phyloP scores from a whole-genome alignment of 2,113 vertebrate genomes.

The Corydoras sp. region DNA sequence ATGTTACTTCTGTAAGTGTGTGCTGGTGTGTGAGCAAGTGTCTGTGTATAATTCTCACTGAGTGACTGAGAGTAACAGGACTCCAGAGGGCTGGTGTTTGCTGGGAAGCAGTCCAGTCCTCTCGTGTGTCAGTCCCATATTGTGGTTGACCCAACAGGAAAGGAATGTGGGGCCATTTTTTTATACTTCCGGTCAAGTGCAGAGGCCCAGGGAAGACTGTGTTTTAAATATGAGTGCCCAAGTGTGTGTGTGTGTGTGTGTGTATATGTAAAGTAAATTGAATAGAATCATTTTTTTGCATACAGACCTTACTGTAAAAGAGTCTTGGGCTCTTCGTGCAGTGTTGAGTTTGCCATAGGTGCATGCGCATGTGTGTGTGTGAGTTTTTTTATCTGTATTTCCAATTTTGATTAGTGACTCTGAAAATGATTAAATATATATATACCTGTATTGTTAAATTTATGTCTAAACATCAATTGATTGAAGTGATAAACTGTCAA shows the following conservation, averaged over 20 bases:
- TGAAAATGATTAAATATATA: no score
- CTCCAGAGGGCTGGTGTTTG: slow-evolving; percentile 39
- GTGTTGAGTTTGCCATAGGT: no score
- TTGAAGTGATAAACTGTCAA: no score
- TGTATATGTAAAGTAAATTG: slow-evolving; percentile 14
- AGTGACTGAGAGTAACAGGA: slow-evolving; percentile 41
- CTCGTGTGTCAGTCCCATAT: slow-evolving; percentile 59
- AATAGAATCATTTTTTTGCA: not conserved
- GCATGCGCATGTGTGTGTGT: no score
- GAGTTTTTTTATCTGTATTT: no score
- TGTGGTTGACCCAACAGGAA: slow-evolving; percentile 70
- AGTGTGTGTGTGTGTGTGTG: slow-evolving; percentile 4
- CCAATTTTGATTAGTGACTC: no score
- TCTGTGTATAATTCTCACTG: slow-evolving; percentile 33
- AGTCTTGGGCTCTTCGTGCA: no score
- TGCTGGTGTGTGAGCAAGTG: slow-evolving; percentile 26
- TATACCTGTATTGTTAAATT: no score
- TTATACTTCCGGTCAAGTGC: slow-evolving; percentile 63
- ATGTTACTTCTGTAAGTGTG: not conserved
- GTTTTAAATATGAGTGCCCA: slow-evolving; percentile 25
- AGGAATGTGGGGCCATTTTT: slow-evolving; percentile 64
- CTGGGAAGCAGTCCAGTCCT: slow-evolving; percentile 44
- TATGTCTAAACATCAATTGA: no score
- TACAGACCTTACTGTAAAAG: no score
- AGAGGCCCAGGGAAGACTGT: slow-evolving; percentile 56